Evolutionary conservation across 1,140 invertebrate genomes (phyloP), one percentile per base, ranked within the genome.

Genomic region (Atta cephalotes): DNA sequence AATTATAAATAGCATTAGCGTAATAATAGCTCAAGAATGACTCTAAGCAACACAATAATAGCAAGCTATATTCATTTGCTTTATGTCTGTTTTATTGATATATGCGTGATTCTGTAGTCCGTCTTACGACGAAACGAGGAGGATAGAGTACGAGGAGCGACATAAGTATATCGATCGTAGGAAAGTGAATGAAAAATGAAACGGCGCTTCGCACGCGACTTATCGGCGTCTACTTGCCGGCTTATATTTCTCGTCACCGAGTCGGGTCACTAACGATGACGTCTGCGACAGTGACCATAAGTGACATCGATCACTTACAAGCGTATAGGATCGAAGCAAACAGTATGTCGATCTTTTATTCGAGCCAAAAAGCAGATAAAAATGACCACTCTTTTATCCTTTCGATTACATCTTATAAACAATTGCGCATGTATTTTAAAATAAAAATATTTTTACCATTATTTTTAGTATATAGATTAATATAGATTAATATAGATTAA

Each of bases 241-340:
- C 63, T 80, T 60, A 53, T 49, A 60, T 62, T 60, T 58, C 51
- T 70, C 65, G 51, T 66, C 51, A 35, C 49, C 76, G 53, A 70
- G 71, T 21, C 53, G 65, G 85, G 65, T 80, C 77, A 79, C 74
- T 60, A 60, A 78, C 63, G 49, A 85, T 85, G 82, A 85, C 82
- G 82, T 85, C 31, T 31, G 49, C 87, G 45, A 88, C 93, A 93
- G 91, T 85, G 74, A 85, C 74, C 74, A 85, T 66, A 85, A 85
- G 72, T 85, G 62, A 56, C 82, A 85, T 85, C 82, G 82, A 85
- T 79, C 74, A 85, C 70, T 84, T 58, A 49, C 28, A 45, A 66
- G 68, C 25, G 45, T 53, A 31, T 21, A 62, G 25, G 62, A 5
- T 49, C 28, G 35, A 62, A 62, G 35, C 63, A 80, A 80, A 80